Evolutionary conservation across 2,797 vertebrate species (phyloP).

Genomic region (Lutjanus argentimaculatus): DNA sequence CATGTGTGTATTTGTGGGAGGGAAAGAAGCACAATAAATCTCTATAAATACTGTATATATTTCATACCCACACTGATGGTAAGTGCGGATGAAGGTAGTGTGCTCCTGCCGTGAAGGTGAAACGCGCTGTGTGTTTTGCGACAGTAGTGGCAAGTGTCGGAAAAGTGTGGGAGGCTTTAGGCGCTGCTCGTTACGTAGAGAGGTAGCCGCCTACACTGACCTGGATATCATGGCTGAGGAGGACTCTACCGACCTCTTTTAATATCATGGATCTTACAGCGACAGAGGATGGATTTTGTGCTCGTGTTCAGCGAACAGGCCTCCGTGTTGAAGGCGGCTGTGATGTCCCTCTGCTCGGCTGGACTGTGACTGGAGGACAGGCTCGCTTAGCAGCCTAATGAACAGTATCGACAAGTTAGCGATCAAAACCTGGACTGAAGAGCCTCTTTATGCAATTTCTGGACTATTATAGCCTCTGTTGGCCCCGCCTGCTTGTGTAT

Average conservation of each 20-base stretch:
- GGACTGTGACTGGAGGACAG: constrained; percentile 42
- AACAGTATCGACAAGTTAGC: constrained; percentile 35
- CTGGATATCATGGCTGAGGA: constrained; percentile 43
- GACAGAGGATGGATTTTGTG: neutral
- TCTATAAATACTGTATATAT: neutral
- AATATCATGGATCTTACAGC: constrained; percentile 35
- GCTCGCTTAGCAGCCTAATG: constrained; percentile 27
- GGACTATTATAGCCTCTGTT: neutral
- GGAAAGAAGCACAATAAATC: neutral
- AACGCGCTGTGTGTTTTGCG: constrained; percentile 51
- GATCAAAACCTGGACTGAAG: neutral
- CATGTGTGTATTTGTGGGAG: neutral
- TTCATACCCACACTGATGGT: neutral
- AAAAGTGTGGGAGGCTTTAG: constrained; percentile 62
- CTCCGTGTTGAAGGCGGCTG: constrained; percentile 1
- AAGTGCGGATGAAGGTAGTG: neutral
- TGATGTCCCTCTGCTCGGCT: constrained; percentile 28
- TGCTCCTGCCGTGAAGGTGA: constrained; percentile 28
- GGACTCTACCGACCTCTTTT: neutral
- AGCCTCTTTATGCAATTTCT: neutral
- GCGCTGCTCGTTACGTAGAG: constrained; percentile 48
- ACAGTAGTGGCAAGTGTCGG: constrained; percentile 71
- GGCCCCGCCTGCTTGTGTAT: neutral
- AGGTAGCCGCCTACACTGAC: constrained; percentile 56
- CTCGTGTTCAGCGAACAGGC: neutral